These are phyloP conservation scores for Marronus borbonicus DNA, from an alignment of 2,888 invertebrate species.

Conservation along the genomic window DNA sequence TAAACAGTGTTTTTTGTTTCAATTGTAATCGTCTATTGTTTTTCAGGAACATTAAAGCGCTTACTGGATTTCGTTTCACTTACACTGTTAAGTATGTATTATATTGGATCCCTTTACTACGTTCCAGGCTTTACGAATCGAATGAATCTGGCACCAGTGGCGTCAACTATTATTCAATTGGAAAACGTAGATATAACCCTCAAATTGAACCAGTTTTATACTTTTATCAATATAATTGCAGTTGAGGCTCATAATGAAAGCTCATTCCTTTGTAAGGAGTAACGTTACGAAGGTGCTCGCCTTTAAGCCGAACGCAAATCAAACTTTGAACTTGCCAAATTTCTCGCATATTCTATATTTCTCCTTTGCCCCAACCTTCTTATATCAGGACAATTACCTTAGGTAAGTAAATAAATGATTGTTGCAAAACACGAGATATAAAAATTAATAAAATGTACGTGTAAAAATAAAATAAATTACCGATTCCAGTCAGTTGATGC, in stretches of 20 bases:
- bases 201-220: background rate
- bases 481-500: too few species aligned
- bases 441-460: too few species aligned
- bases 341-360: slow-evolving; percentile 87
- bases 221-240: slow-evolving; percentile 56
- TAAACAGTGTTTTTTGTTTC: too few species aligned
- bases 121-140: background rate
- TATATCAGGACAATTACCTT: slow-evolving; percentile 91
- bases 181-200: slow-evolving; percentile 5
- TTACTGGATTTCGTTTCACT: background rate
- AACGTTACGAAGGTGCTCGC: slow-evolving; percentile 76
- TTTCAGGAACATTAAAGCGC: background rate
- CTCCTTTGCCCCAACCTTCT: slow-evolving; percentile 89
- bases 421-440: background rate
- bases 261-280: slow-evolving; percentile 84
- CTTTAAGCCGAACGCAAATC: slow-evolving; percentile 69
- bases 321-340: slow-evolving; percentile 72
- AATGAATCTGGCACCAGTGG: background rate
- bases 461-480: too few species aligned
- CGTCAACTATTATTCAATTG: slow-evolving; percentile 8
- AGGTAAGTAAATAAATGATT: slow-evolving; percentile 54
- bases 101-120: slow-evolving; percentile 3
- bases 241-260: slow-evolving; percentile 89
- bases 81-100: background rate
- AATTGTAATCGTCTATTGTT: background rate